These are phyloP conservation scores for Hypselothyrea guttata DNA, from an alignment of 2,888 invertebrate genomes.

Conservation along the genomic window DNA sequence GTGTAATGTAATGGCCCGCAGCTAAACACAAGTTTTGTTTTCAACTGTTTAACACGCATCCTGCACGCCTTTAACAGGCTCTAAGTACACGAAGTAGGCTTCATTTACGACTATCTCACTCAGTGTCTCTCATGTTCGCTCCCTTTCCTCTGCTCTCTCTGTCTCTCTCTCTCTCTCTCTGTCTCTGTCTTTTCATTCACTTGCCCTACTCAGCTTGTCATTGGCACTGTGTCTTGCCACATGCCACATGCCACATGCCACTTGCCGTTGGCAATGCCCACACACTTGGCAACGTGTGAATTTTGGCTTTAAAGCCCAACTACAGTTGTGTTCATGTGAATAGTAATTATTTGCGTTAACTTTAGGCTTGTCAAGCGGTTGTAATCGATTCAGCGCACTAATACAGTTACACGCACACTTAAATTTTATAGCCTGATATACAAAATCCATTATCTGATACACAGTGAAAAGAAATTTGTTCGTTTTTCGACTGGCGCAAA, in stretches of 20 bases:
- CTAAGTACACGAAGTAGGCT: not conserved
- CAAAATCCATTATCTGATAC: constrained; percentile 19
- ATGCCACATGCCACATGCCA: constrained; percentile 9
- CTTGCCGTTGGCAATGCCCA: not conserved
- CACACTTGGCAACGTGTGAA: not conserved
- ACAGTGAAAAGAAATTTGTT: constrained; percentile 2
- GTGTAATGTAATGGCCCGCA: constrained; percentile 29
- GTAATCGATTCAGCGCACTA: not conserved
- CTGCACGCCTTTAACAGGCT: constrained; percentile 26
- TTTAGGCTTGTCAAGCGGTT: constrained; percentile 4
- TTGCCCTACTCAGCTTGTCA: no score
- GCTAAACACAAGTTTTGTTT: constrained; percentile 35
- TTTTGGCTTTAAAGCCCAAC: constrained; percentile 6
- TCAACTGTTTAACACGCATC: constrained; percentile 45
- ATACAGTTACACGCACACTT: constrained; percentile 6
- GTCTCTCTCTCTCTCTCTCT: no score
- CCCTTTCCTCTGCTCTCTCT: no score
- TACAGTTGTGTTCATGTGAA: constrained; percentile 17
- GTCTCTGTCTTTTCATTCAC: no score
- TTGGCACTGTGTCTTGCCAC: constrained; percentile 1
- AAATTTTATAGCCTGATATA: constrained; percentile 24
- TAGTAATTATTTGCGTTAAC: constrained; percentile 11
- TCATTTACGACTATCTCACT: no score
- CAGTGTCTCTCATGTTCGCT: no score
- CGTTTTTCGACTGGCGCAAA: constrained; percentile 39